phyloP scores from a whole-genome alignment of 2,113 vertebrate genomes.

The Chamaea fasciata region DNA sequence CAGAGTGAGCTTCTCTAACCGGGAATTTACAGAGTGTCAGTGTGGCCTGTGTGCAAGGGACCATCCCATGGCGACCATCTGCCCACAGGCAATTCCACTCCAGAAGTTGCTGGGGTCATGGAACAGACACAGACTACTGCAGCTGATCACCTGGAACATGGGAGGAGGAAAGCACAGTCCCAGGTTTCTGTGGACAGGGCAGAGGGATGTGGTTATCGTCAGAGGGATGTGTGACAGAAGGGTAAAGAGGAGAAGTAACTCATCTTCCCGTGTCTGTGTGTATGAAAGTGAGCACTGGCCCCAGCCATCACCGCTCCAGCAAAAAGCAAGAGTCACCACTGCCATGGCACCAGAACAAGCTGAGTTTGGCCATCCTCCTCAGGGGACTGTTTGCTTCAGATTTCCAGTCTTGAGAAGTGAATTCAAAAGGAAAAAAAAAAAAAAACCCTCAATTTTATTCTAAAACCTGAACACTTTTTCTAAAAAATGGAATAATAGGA shows the following conservation, averaged over 20 bases:
- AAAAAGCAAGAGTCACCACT: background rate
- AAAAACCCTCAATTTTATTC: background rate
- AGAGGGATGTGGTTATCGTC: background rate
- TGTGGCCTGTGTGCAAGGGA: accelerated
- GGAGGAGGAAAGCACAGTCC: background rate
- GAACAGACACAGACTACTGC: background rate
- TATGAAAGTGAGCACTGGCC: background rate
- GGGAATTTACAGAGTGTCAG: background rate
- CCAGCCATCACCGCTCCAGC: background rate
- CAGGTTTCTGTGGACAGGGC: background rate
- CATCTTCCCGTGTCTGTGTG: background rate
- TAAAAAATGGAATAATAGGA: background rate
- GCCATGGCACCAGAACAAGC: background rate
- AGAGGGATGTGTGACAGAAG: background rate
- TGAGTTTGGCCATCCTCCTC: background rate
- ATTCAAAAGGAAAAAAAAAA: background rate
- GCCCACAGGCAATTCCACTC: background rate
- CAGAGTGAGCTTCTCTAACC: background rate
- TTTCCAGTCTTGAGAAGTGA: background rate
- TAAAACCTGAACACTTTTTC: background rate
- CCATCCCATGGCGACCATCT: accelerated
- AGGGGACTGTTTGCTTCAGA: background rate
- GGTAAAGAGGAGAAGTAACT: background rate
- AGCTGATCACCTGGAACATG: background rate
- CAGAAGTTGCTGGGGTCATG: background rate